Base-by-base conservation (phyloP, 1,140 invertebrate genomes). In the Drosophila carrolli region DNA sequence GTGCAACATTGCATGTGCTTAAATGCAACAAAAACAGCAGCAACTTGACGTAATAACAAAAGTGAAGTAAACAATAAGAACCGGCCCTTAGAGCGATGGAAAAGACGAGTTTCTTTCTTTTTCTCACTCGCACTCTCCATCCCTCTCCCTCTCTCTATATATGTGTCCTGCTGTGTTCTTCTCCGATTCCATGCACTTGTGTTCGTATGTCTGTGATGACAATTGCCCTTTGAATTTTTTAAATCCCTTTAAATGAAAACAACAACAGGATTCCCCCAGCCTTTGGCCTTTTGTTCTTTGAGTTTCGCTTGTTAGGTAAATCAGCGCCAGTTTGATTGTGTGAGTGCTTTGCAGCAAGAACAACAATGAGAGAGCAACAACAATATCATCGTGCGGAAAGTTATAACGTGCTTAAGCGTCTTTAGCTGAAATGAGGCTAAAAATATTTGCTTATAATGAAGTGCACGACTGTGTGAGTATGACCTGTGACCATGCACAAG, bases 191-290 rank as follows among this genome's bases (percentile, higher is more conserved):
- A 44, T 51, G 37, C 61, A 55, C 43, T 43, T 50, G 60, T 50
- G 29, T 56, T 48, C 46, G 23, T 27, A 41, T 78, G 75, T 78
- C 57, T 78, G 63, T 60, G 48, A 71, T 75, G 77, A 89, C 84
- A 89, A 89, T 89, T 90, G 84, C 85, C 84, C 84, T 89, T 89
- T 89, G 81, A 81, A 89, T 89, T 89, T 89, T 88, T 89, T 84
- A 89, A 89, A 89, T 89, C 85, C 89, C 77, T 89, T 89, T 84
- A 89, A 89, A 90, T 77, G 85, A 89, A 89, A 88, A 88, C 85
- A 89, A 88, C 81, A 89, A 84, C 84, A 78, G 73, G 48, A 81
- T 66, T 48, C 56, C 58, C 58, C 23, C 65, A 58, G 59, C 35
- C 53, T 46, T 73, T 81, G 60, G 78, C 53, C 82, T 88, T 88